Base-by-base conservation (phyloP, 2,888 invertebrate genomes). In the Caenorhabditis imperialis region DNA sequence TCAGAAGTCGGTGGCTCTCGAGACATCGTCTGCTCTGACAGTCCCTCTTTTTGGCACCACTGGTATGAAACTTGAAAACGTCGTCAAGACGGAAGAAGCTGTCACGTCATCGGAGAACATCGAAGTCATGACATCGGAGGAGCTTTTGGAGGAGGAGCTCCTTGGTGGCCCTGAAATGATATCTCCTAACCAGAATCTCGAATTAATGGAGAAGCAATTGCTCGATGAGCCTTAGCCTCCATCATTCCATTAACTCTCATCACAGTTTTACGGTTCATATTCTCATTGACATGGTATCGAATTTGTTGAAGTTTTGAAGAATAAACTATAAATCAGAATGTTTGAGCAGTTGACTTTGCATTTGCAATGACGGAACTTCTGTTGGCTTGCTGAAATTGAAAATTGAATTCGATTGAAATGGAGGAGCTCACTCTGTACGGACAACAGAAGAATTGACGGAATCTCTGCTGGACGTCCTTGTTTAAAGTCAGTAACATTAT, bases 131-230 rank as follows among this genome's bases (percentile, higher is more conserved):
- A 35, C 18, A 23, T 25, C 44, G 1, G 47, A 58, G 25, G 37
- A 6, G 27, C 30, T 22, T 40, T 18, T 20, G n/a, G 67, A 67
- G 22, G 67, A 67, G 20, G 67, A 67, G 10, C 22, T 67, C 57
- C 30, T 38, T 25, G 23, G 30, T 18, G 61, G 50, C 33, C 38
- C 53, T 1, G 30, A n/a, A 18, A 16, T 16, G 35, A 54, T 50
- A 3, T 57, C 65, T 1, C 65, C 55, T 7, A 33, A 1, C 6
- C 22, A 27, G 12, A 22, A 50, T 35, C 3, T 65, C 22, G 48
- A 55, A 8, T 16, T 54, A 5, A 50, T 42, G 1, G 67, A 69
- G 45, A 22, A 69, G 18, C 51, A 58, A 18, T 45, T 69, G 7
- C 58, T 69, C 20, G 67, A 35, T 20, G 50, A 37, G 30, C 30